These are phyloP conservation scores for Idris sp. DNA, from an alignment of 1,140 invertebrate species.

Conservation along the genomic window DNA sequence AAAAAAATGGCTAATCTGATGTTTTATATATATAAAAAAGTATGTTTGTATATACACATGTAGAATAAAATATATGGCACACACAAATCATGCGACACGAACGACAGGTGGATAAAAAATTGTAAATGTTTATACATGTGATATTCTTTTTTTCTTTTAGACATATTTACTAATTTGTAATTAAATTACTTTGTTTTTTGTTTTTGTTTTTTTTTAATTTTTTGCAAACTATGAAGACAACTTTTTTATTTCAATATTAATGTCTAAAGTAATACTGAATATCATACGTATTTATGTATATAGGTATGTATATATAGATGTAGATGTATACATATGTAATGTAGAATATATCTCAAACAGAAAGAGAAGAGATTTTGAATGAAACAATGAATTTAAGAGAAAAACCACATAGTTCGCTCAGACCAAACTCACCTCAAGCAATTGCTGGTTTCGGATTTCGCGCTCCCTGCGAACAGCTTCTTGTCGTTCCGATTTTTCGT, in stretches of 20 bases:
- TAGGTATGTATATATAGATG: slow-evolving; percentile 21
- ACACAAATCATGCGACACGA: slow-evolving; percentile 78
- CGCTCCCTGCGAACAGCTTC: slow-evolving; percentile 87
- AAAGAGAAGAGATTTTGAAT: slow-evolving; percentile 74
- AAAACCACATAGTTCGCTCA: slow-evolving; percentile 59
- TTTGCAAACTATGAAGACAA: too few relatives aligned
- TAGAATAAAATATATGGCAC: slow-evolving; percentile 69
- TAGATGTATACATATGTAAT: slow-evolving; percentile 54
- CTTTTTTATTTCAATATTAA: too few relatives aligned
- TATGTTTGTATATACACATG: slow-evolving; percentile 69
- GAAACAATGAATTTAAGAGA: slow-evolving; percentile 75
- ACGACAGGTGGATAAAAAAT: slow-evolving; percentile 76
- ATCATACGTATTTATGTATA: slow-evolving; percentile 40
- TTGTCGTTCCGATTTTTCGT: slow-evolving; percentile 87
- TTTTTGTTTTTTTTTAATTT: too few relatives aligned
- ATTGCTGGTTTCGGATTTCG: slow-evolving; percentile 85
- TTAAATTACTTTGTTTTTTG: too few relatives aligned
- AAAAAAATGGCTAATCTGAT: slow-evolving; percentile 55
- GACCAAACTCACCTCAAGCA: slow-evolving; percentile 80
- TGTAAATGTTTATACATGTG: too few relatives aligned
- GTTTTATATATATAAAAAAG: slow-evolving; percentile 56
- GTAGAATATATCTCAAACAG: slow-evolving; percentile 73
- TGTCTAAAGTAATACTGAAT: too few relatives aligned
- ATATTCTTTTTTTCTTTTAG: too few relatives aligned
- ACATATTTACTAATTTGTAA: too few relatives aligned